Base-by-base conservation (phyloP, 2,888 invertebrate species). In the Therioaphis trifolii region DNA sequence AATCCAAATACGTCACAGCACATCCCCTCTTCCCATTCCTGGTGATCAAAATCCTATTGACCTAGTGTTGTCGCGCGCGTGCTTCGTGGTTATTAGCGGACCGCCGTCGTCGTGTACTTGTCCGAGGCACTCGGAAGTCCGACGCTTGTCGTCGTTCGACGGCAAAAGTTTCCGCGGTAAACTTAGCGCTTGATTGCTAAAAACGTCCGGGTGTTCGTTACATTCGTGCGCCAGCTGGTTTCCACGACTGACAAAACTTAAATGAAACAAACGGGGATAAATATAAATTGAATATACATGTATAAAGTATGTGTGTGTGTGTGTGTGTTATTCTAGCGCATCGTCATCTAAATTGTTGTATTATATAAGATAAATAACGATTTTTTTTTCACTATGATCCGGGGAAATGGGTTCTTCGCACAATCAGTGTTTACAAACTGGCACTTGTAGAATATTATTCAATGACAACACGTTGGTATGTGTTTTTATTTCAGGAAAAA, bases 41-140 rank as follows among this genome's bases (percentile, higher is more conserved):
- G 14, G 72, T 72, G n/a, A 72, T 72, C 72, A 72, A 72, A 72
- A 72, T 72, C 72, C n/a, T 52, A 72, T 72, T 72, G 7, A 72
- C 29, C 72, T 72, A 0, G n/a, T 29, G 49, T 52, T n/a, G n/a
- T n/a, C n/a, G n/a, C n/a, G n/a, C n/a, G n/a, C n/a, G n/a, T n/a
- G n/a, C n/a, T n/a, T 49, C 52, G 29, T 7, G 29, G n/a, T 49
- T 46, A 46, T 71, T 71, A 11, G 12, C 24, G 11, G 18, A 1
- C 5, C 27, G 4, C 9, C 24, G 7, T 15, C 15, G 1, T 11
- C 49, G 5, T 49, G 71, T 29, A 18, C n/a, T 12, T 12, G 71
- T n/a, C n/a, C n/a, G n/a, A n/a, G n/a, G n/a, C n/a, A n/a, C n/a
- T n/a, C n/a, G n/a, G n/a, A n/a, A n/a, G n/a, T n/a, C 0, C 18